A percentile compares a stretch with the other conserved stretches of the same genome.
phyloP scores from a whole-genome alignment of 1,140 invertebrate species.

The Globodera ellingtonae region DNA sequence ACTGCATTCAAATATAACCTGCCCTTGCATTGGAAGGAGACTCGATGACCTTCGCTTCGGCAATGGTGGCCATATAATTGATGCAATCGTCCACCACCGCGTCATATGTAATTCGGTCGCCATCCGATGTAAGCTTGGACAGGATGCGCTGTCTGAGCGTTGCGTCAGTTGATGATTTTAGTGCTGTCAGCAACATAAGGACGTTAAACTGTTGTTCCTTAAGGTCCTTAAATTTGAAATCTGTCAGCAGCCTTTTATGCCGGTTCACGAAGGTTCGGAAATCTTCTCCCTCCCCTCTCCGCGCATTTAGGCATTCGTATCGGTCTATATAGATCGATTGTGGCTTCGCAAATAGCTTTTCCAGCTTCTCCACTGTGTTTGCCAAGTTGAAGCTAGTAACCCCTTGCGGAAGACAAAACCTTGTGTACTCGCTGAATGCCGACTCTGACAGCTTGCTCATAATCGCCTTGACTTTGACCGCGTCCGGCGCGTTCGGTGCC shows the following conservation, averaged over 20 bases:
- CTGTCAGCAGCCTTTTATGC: not conserved
- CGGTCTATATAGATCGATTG: not conserved
- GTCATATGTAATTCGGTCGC: too few relatives aligned
- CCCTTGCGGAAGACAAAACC: not conserved
- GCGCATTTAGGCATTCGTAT: not conserved
- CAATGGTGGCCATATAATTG: not conserved
- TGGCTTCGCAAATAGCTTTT: not conserved
- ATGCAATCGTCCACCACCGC: too few relatives aligned
- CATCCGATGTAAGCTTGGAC: too few relatives aligned
- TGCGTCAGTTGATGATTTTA: not conserved
- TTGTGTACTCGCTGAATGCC: not conserved
- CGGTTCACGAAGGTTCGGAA: not conserved
- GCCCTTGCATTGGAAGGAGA: not conserved
- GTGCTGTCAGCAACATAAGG: not conserved
- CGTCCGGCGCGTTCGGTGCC: not conserved
- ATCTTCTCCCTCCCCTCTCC: not conserved
- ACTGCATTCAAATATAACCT: not conserved
- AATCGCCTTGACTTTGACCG: not conserved
- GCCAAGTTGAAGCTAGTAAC: not conserved
- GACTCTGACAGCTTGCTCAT: slow-evolving; percentile 1
- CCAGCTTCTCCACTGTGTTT: not conserved
- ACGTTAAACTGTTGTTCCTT: not conserved
- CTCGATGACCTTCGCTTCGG: not conserved
- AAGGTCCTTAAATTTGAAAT: not conserved
- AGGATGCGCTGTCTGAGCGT: not conserved